phyloP scores from a whole-genome alignment of 2,113 vertebrate genomes.

The Recurvirostra avosetta region DNA sequence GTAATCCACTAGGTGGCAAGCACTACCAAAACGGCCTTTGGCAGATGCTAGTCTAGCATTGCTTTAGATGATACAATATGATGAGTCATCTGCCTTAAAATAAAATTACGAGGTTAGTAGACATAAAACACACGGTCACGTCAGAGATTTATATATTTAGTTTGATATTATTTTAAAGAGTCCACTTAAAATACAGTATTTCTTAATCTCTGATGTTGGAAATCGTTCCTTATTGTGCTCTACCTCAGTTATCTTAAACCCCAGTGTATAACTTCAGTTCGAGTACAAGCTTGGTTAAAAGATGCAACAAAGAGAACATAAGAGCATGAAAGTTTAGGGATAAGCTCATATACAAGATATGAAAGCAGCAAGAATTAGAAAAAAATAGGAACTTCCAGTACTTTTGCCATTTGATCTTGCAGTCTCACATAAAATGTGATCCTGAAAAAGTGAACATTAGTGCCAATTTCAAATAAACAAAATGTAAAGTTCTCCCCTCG shows the following conservation, averaged over 20 bases:
- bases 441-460: neutral
- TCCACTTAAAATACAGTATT: neutral
- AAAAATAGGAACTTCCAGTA: neutral
- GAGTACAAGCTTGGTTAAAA: neutral
- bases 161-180: neutral
- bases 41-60: neutral
- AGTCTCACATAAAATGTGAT: neutral
- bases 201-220: neutral
- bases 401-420: neutral
- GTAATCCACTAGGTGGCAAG: slow-evolving; percentile 71
- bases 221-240: neutral
- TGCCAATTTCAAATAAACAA: neutral
- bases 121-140: neutral
- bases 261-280: neutral
- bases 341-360: neutral
- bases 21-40: neutral
- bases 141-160: neutral
- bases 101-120: neutral
- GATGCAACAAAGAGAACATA: neutral
- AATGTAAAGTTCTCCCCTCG: neutral
- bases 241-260: neutral
- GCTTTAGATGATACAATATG: neutral
- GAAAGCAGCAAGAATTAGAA: neutral
- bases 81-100: neutral
- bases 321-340: neutral